Percentiles rank a stretch among this genome's conserved stretches.
Evolutionary conservation across 2,888 invertebrate genomes (phyloP).

Genomic region (Camptogramma bilineatum): DNA sequence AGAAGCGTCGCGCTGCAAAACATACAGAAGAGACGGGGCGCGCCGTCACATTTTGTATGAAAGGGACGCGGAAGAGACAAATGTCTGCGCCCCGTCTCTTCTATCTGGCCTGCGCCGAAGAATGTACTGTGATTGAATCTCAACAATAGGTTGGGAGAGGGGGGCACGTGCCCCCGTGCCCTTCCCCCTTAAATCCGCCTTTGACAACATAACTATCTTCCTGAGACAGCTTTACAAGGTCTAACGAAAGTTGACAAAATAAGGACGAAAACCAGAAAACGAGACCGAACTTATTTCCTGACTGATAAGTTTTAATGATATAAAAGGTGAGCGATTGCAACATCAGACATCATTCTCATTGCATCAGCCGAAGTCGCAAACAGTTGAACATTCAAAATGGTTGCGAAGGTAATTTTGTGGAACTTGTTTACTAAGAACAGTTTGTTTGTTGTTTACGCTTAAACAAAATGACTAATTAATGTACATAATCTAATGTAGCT

Average conservation of each 20-base stretch:
- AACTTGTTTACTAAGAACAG: neutral
- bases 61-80: too few species aligned
- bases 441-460: neutral
- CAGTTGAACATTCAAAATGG: neutral
- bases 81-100: too few species aligned
- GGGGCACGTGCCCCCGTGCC: too few species aligned
- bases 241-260: neutral
- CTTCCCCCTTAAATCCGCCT: too few species aligned
- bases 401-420: neutral
- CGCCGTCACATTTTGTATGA: too few species aligned
- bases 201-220: neutral
- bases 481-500: neutral
- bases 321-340: neutral
- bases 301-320: neutral
- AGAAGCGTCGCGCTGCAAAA: too few species aligned
- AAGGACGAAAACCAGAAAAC: neutral
- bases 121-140: too few species aligned
- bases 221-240: neutral
- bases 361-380: conserved; percentile 34
- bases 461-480: neutral
- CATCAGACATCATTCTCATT: neutral
- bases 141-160: too few species aligned
- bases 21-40: too few species aligned
- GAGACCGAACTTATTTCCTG: neutral
- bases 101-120: too few species aligned